These are phyloP conservation scores for Drepana arcuata DNA, from an alignment of 1,140 invertebrate genomes.

Conservation along the genomic window DNA sequence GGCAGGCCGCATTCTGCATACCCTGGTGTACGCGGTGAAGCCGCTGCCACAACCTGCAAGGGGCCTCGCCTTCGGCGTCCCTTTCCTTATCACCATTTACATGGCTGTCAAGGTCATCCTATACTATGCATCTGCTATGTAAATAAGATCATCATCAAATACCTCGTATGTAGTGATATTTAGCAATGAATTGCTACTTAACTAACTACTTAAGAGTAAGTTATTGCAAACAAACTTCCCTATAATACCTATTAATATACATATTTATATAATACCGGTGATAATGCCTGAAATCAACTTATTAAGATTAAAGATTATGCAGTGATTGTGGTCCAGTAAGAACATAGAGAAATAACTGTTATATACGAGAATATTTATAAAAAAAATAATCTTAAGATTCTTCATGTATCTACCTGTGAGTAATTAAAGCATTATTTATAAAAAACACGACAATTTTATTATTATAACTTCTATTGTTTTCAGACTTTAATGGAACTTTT, in stretches of 20 bases:
- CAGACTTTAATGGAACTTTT: no score
- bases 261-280: not conserved
- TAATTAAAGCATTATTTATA: no score
- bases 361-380: no score
- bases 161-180: not conserved
- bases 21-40: slow-evolving; percentile 74
- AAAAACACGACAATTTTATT: no score
- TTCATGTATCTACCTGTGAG: no score
- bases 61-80: slow-evolving; percentile 27
- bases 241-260: not conserved
- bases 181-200: not conserved
- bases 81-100: slow-evolving; percentile 34
- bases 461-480: no score
- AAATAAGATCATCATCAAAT: slow-evolving; percentile 5
- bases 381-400: no score
- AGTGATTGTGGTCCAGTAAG: no score
- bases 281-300: no score
- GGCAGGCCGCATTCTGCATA: slow-evolving; percentile 74
- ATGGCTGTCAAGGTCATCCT: slow-evolving; percentile 44
- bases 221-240: not conserved
- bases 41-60: slow-evolving; percentile 45
- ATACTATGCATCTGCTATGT: slow-evolving; percentile 35
- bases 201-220: not conserved
- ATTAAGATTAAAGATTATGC: not conserved
- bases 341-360: no score